These are phyloP conservation scores for Syngnathus floridae DNA, from an alignment of 2,113 vertebrate species.

Conservation along the genomic window DNA sequence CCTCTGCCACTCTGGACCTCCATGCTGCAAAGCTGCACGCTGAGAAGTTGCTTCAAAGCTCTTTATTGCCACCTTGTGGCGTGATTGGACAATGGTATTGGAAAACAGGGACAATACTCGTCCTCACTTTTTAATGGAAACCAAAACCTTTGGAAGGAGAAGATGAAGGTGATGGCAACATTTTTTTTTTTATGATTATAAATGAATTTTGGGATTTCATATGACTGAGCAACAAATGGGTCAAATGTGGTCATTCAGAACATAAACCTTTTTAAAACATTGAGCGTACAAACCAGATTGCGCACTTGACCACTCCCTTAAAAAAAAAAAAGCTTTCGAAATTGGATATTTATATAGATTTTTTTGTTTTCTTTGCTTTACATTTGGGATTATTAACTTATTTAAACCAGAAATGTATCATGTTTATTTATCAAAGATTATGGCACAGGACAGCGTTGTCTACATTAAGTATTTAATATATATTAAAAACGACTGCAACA, in stretches of 20 bases:
- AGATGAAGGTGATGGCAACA: neutral
- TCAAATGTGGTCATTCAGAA: neutral
- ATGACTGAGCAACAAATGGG: neutral
- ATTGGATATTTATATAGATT: no score
- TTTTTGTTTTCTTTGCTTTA: no score
- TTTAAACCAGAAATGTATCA: no score
- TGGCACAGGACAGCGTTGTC: no score
- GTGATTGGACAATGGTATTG: neutral
- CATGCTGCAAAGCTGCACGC: neutral
- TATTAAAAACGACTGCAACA: neutral
- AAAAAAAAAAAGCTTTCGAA: no score
- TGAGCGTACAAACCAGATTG: no score
- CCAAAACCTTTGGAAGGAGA: neutral
- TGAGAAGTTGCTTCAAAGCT: neutral
- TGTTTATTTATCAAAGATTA: no score
- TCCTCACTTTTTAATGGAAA: neutral
- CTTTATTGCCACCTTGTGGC: conserved; percentile 24
- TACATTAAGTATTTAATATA: no score
- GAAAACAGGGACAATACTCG: neutral
- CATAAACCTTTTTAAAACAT: neutral
- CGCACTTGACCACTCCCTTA: no score
- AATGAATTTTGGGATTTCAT: neutral
- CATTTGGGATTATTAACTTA: no score
- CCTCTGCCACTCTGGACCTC: neutral
- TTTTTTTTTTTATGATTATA: neutral